A percentile compares a stretch with the other conserved stretches of the same genome.
phyloP scores from a whole-genome alignment of 2,797 vertebrate genomes.

The Lemur catta region DNA sequence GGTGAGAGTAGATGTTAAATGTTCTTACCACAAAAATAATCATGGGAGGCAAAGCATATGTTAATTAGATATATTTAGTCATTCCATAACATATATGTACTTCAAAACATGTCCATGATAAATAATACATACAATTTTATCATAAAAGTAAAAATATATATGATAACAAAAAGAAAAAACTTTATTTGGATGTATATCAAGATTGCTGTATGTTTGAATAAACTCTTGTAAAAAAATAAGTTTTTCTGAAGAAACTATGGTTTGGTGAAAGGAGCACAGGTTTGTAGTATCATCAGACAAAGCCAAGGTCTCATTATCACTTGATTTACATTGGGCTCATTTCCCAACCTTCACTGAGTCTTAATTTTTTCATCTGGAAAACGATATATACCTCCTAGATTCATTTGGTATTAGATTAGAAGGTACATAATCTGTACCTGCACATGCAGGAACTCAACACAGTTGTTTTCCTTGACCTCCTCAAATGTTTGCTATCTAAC shows the following conservation, averaged over 20 bases:
- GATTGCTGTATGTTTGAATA: background rate
- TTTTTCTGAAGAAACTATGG: background rate
- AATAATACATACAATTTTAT: background rate
- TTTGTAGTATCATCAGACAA: background rate
- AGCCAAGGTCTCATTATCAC: background rate
- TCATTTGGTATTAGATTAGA: background rate
- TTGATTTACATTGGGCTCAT: background rate
- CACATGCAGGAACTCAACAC: background rate
- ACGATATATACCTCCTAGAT: background rate
- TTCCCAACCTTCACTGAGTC: background rate
- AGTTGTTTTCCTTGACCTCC: background rate
- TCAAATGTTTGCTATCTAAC: background rate
- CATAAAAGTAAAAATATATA: background rate
- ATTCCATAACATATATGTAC: background rate
- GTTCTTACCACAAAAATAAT: background rate
- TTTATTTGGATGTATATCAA: background rate
- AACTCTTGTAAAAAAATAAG: background rate
- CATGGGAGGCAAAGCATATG: background rate
- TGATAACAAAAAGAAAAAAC: background rate
- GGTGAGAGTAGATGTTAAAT: background rate
- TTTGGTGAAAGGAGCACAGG: background rate
- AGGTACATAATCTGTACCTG: too few species aligned
- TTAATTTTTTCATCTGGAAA: background rate
- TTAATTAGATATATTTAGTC: background rate
- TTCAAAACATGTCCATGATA: background rate